Percentiles rank a stretch among this genome's conserved stretches.
Evolutionary conservation across 2,113 vertebrate genomes (phyloP).

Genomic region (Toxotes jaculatrix): DNA sequence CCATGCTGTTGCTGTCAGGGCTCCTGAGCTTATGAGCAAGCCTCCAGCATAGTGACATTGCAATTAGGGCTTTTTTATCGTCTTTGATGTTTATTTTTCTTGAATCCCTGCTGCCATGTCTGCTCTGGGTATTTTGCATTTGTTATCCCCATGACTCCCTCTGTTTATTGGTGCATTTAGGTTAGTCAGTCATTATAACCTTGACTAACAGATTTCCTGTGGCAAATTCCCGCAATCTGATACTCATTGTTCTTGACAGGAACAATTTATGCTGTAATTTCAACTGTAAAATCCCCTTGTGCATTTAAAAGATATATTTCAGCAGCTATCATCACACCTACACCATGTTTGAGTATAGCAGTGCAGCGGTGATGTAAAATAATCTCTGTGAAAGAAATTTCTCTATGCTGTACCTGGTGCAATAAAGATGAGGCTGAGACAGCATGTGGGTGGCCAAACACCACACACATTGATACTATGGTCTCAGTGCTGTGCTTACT

Average conservation of each 20-base stretch:
- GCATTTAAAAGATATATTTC: conserved; percentile 50
- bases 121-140: conserved; percentile 37
- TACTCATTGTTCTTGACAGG: conserved; percentile 39
- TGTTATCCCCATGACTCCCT: conserved; percentile 32
- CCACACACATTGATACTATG: not conserved
- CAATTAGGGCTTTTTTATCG: conserved; percentile 35
- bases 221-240: conserved; percentile 37
- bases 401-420: conserved; percentile 35
- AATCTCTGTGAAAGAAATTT: conserved; percentile 45
- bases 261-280: conserved; percentile 46
- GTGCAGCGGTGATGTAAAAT: conserved; percentile 53
- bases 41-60: conserved; percentile 15
- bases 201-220: conserved; percentile 61
- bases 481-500: conserved; percentile 28
- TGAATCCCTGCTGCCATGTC: conserved; percentile 38
- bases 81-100: conserved; percentile 42
- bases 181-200: conserved; percentile 52
- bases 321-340: conserved; percentile 42
- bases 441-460: conserved; percentile 51
- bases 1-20: conserved; percentile 28
- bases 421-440: conserved; percentile 56
- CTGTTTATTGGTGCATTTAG: conserved; percentile 43
- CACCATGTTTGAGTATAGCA: conserved; percentile 16
- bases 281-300: conserved; percentile 53
- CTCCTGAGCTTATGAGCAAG: conserved; percentile 8